Evolutionary conservation across 2,113 vertebrate genomes (phyloP).

Genomic region (Turdus rufiventris): DNA sequence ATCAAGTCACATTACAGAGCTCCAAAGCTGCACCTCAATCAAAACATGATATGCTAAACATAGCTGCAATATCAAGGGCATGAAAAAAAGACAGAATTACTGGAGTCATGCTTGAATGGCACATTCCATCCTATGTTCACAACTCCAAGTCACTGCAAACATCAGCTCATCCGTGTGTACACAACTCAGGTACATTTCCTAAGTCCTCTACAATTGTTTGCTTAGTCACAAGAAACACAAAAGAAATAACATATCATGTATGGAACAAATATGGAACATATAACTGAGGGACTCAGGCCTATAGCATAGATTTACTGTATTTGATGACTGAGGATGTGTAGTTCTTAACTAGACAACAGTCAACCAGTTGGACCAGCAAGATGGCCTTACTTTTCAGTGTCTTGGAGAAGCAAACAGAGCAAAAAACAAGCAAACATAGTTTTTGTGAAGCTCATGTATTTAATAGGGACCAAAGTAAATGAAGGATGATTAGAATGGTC

Average conservation of each 20-base stretch:
- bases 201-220: not conserved
- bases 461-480: not conserved
- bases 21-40: not conserved
- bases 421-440: not conserved
- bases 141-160: not conserved
- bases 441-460: not conserved
- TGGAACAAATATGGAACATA: not conserved
- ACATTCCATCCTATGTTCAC: not conserved
- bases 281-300: not conserved
- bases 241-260: not conserved
- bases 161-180: not conserved
- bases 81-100: not conserved
- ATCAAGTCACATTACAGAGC: not conserved
- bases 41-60: not conserved
- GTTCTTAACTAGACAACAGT: not conserved
- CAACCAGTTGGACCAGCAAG: not conserved
- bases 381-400: not conserved
- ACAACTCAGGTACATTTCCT: not conserved
- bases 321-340: not conserved
- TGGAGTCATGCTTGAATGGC: not conserved
- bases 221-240: not conserved
- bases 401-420: not conserved
- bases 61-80: not conserved
- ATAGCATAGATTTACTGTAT: not conserved
- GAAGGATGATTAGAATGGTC: not conserved